phyloP scores from a whole-genome alignment of 2,888 invertebrate genomes.

The Tenthredo scrophulariae region DNA sequence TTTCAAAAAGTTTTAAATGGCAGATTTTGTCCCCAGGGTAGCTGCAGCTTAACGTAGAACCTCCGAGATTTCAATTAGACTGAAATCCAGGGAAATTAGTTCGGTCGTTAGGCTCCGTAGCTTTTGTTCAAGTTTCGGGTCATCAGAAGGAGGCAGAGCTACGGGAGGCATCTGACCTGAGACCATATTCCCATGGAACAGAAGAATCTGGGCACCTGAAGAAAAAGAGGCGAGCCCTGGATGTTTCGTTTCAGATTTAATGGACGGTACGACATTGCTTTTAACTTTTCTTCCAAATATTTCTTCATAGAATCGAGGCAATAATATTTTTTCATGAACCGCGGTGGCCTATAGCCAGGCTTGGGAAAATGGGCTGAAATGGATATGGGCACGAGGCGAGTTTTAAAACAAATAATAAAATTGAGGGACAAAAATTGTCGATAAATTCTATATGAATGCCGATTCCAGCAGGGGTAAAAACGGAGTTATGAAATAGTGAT shows the following conservation, averaged over 20 bases:
- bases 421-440: constrained; percentile 69
- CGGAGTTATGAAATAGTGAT: constrained; percentile 76
- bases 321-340: neutral
- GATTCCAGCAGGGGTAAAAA: constrained; percentile 61
- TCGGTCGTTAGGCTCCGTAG: neutral
- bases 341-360: neutral
- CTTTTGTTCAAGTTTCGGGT: constrained; percentile 10
- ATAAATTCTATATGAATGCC: constrained; percentile 75
- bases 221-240: no score
- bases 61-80: constrained; percentile 39
- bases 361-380: neutral
- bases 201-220: neutral
- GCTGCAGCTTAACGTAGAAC: neutral
- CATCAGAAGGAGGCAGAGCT: neutral
- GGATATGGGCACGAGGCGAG: neutral
- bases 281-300: neutral
- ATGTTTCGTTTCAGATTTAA: neutral
- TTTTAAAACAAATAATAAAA: constrained; percentile 12
- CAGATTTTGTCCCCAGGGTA: constrained; percentile 9
- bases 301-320: neutral
- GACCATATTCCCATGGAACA: neutral
- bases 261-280: neutral
- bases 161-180: neutral
- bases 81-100: constrained; percentile 11
- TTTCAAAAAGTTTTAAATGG: constrained; percentile 30